Evolutionary conservation across 1,140 invertebrate species (phyloP).

Genomic region (Habropoda laboriosa): DNA sequence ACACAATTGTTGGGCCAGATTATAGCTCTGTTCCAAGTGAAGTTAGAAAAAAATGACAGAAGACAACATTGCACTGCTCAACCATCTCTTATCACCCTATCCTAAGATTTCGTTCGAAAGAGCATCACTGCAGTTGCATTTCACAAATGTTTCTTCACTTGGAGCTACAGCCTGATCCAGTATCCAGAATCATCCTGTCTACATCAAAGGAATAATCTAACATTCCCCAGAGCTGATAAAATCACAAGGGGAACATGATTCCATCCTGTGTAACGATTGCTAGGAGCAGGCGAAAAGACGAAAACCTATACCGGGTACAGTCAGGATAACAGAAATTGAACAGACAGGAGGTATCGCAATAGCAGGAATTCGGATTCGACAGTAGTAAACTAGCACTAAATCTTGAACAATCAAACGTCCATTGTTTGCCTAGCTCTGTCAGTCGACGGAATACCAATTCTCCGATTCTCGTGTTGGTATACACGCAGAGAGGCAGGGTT

Average conservation of each 20-base stretch:
- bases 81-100: too few relatives aligned
- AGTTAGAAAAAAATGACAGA: too few relatives aligned
- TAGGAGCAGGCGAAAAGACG: not conserved
- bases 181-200: too few relatives aligned
- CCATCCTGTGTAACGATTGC: not conserved
- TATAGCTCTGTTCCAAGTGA: too few relatives aligned
- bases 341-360: conserved; percentile 49
- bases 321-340: conserved; percentile 29
- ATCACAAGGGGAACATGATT: not conserved
- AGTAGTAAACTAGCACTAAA: conserved; percentile 72
- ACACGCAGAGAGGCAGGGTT: conserved; percentile 16
- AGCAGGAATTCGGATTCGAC: conserved; percentile 70
- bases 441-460: conserved; percentile 71
- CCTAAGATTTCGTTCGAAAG: too few relatives aligned
- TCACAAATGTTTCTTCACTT: too few relatives aligned
- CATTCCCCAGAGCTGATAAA: too few relatives aligned
- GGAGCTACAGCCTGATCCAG: too few relatives aligned
- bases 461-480: conserved; percentile 47
- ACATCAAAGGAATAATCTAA: too few relatives aligned
- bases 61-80: too few relatives aligned
- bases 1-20: too few relatives aligned
- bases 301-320: not conserved
- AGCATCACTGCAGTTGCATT: too few relatives aligned
- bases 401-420: conserved; percentile 74
- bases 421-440: conserved; percentile 72